Percentiles rank a stretch among this genome's conserved stretches.
These are phyloP conservation scores for Hippocampus mohnikei DNA, from an alignment of 2,113 vertebrate species.

Conservation along the genomic window DNA sequence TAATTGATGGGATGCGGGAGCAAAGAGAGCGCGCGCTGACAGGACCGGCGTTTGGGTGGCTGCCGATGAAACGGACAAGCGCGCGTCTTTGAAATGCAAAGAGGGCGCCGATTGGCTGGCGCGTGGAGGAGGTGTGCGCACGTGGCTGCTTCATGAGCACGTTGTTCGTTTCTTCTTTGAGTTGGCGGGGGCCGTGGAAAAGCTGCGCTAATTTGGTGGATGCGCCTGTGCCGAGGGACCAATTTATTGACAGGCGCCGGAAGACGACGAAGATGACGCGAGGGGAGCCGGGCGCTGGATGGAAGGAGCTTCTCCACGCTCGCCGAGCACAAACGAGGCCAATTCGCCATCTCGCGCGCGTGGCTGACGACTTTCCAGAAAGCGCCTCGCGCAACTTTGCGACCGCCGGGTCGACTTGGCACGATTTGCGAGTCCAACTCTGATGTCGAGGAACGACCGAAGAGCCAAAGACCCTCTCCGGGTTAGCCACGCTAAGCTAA, in stretches of 20 bases:
- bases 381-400: neutral
- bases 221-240: conserved; percentile 55
- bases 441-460: no score
- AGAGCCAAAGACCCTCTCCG: no score
- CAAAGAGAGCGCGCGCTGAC: conserved; percentile 28
- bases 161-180: conserved; percentile 60
- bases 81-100: conserved; percentile 75
- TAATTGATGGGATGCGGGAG: conserved; percentile 60
- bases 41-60: conserved; percentile 47
- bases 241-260: conserved; percentile 74
- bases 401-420: neutral
- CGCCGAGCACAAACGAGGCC: conserved; percentile 51
- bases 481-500: no score
- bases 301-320: conserved; percentile 30
- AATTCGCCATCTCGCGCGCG: conserved; percentile 43
- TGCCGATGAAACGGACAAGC: conserved; percentile 67
- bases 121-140: conserved; percentile 44
- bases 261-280: conserved; percentile 49
- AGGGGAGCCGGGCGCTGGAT: conserved; percentile 57
- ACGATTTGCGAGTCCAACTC: conserved; percentile 7
- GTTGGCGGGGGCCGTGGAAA: conserved; percentile 52
- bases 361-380: neutral
- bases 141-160: conserved; percentile 51
- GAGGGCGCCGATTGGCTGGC: conserved; percentile 54
- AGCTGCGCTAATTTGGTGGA: conserved; percentile 41